Conservation (phyloP, 2,113 vertebrate species). For the Nymphicus hollandicus region DNA sequence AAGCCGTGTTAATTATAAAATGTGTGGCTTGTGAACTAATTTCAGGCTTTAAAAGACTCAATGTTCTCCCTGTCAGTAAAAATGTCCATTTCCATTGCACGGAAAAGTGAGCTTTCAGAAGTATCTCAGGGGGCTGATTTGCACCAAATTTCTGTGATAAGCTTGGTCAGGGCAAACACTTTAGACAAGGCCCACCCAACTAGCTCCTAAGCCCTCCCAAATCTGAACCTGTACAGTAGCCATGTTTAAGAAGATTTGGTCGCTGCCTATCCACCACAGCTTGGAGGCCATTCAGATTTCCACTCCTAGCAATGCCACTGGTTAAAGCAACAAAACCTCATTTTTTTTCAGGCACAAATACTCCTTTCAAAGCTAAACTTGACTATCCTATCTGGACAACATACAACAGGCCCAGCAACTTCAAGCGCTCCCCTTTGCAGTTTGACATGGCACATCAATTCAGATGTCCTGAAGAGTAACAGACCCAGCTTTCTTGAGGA, state of each 20-base stretch:
- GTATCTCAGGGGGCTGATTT: background rate
- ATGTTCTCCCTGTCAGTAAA: background rate
- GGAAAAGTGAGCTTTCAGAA: background rate
- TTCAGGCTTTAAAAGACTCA: background rate
- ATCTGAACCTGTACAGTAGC: accelerated
- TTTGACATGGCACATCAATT: background rate
- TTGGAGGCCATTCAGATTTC: background rate
- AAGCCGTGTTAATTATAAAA: background rate
- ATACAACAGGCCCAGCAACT: background rate
- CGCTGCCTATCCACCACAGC: background rate
- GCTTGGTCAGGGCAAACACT: background rate
- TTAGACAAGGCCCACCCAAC: background rate
- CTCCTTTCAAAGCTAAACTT: background rate
- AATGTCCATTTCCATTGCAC: background rate
- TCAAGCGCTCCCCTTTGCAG: background rate
- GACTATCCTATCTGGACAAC: background rate
- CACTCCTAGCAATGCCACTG: background rate
- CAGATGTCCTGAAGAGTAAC: background rate
- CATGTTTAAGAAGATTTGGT: background rate
- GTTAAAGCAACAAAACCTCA: background rate
- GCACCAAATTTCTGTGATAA: background rate
- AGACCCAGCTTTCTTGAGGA: background rate
- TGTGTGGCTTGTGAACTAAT: background rate
- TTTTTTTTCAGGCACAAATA: background rate
- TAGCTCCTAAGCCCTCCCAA: background rate